Evolutionary conservation across 2,113 vertebrate genomes (phyloP).

Genomic region (Poeciliopsis occidentalis): DNA sequence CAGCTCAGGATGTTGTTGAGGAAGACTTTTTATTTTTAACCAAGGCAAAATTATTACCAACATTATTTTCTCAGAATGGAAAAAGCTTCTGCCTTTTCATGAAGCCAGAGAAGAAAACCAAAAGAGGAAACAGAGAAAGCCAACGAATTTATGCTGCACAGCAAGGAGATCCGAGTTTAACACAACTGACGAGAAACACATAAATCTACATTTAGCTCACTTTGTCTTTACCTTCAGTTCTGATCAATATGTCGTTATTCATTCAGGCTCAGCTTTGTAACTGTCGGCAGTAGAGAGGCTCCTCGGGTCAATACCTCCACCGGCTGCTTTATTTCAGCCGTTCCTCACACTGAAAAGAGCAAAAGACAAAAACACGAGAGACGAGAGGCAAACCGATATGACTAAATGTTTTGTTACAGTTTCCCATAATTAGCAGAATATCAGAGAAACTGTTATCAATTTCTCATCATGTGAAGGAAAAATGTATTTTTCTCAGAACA

Average conservation of each 20-base stretch:
- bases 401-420: no score
- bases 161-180: not conserved
- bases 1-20: no score
- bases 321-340: not conserved
- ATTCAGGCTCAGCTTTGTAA: not conserved
- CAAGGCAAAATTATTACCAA: no score
- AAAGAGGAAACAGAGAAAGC: no score
- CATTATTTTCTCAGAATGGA: no score
- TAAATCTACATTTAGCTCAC: not conserved
- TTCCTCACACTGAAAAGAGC: not conserved
- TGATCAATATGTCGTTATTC: not conserved
- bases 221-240: not conserved
- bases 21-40: no score
- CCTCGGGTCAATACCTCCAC: not conserved
- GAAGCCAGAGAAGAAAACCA: no score
- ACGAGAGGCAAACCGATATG: no score
- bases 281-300: not conserved
- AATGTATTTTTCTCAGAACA: no score
- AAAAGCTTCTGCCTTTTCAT: no score
- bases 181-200: not conserved
- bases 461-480: no score
- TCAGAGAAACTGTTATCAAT: not conserved
- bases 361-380: not conserved
- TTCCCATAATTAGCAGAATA: not conserved
- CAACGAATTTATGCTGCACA: not conserved